A percentile compares a stretch with the other conserved stretches of the same genome.
These are phyloP conservation scores for Dicranocentrus wangi DNA, from an alignment of 2,888 invertebrate species.

Conservation along the genomic window DNA sequence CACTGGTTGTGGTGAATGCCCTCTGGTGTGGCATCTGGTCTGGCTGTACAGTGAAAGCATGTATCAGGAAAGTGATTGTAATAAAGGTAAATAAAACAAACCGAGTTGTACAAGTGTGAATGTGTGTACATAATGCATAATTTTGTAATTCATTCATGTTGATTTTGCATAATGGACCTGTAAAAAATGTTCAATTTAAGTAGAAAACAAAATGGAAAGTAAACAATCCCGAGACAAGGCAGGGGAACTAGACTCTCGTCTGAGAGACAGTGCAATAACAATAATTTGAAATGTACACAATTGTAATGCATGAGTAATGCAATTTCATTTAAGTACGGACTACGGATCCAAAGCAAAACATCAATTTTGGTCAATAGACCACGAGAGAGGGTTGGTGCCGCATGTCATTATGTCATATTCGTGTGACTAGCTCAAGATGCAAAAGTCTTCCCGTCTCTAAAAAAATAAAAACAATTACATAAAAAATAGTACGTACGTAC, in stretches of 20 bases:
- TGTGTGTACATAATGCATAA: too few relatives aligned
- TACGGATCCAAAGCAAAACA: too few relatives aligned
- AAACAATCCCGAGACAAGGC: not conserved
- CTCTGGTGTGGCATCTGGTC: too few relatives aligned
- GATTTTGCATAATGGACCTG: not conserved
- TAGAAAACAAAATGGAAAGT: conserved; percentile 3
- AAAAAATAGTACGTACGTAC: too few relatives aligned
- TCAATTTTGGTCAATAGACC: not conserved
- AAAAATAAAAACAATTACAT: conserved; percentile 9
- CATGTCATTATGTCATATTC: conserved; percentile 7
- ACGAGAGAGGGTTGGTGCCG: conserved; percentile 7
- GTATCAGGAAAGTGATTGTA: too few relatives aligned
- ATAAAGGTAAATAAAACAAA: too few relatives aligned
- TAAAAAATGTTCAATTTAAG: not conserved
- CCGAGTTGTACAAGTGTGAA: too few relatives aligned
- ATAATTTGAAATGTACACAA: conserved; percentile 29
- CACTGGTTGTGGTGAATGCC: too few relatives aligned
- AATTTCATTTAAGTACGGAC: conserved; percentile 7
- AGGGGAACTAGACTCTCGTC: not conserved
- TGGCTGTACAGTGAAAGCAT: too few relatives aligned
- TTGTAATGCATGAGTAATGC: not conserved
- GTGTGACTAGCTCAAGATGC: not conserved
- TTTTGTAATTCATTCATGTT: too few relatives aligned
- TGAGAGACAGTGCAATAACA: not conserved
- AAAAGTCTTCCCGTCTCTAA: not conserved